Percentiles rank a stretch among this genome's conserved stretches.
phyloP scores from a whole-genome alignment of 2,113 vertebrate species.

The Aptenodytes forsteri region DNA sequence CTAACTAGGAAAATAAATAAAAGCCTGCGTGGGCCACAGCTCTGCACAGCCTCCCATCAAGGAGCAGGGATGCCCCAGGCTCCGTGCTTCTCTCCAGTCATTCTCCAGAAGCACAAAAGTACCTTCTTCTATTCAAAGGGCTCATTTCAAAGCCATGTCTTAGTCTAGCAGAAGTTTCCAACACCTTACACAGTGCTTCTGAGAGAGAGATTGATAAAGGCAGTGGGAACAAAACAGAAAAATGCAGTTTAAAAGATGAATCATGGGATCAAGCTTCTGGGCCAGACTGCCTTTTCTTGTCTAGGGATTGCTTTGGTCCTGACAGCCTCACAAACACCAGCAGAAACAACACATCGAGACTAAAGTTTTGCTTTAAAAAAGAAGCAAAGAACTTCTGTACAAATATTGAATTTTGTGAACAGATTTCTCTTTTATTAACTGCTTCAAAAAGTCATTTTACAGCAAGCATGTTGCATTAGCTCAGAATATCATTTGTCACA shows the following conservation, averaged over 20 bases:
- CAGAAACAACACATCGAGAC: accelerated
- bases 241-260: not conserved
- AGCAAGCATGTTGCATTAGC: slow-evolving; percentile 68
- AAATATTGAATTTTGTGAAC: slow-evolving; percentile 63
- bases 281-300: not conserved
- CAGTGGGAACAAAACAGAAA: not conserved
- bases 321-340: not conserved
- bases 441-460: slow-evolving; percentile 79
- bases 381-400: not conserved
- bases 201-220: not conserved
- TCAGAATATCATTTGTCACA: slow-evolving; percentile 71
- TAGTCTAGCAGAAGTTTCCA: not conserved
- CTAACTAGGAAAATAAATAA: not conserved
- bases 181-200: not conserved
- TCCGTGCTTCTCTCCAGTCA: not conserved
- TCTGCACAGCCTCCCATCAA: not conserved
- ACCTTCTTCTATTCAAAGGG: not conserved
- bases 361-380: not conserved
- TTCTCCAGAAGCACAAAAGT: not conserved
- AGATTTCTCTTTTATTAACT: slow-evolving; percentile 76
- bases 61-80: not conserved
- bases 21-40: accelerated
- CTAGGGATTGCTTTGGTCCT: not conserved
- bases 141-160: not conserved
- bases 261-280: not conserved